phyloP scores from a whole-genome alignment of 2,888 invertebrate species.

The Plemyria rubiginata region DNA sequence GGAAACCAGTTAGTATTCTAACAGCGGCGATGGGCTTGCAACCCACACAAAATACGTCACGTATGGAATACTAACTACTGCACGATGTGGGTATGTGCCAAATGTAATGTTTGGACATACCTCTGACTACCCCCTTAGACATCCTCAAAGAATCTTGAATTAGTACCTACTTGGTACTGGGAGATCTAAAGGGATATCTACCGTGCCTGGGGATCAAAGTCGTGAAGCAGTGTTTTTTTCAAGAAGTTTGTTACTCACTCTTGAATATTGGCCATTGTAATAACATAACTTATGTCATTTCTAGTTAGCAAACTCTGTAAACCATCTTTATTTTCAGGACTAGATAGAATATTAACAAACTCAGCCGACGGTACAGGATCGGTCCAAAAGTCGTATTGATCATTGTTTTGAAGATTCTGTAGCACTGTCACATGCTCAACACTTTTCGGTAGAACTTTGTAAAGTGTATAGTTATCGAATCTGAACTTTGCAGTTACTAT shows the following conservation, averaged over 20 bases:
- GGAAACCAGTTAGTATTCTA: too few relatives aligned
- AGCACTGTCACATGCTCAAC: constrained; percentile 72
- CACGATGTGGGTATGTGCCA: too few relatives aligned
- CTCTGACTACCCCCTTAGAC: too few relatives aligned
- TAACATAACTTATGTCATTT: constrained; percentile 61
- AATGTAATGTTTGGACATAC: too few relatives aligned
- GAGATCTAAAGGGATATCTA: too few relatives aligned
- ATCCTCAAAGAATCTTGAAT: too few relatives aligned
- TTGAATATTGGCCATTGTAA: constrained; percentile 74
- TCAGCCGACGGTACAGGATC: constrained; percentile 53
- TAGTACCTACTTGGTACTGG: too few relatives aligned
- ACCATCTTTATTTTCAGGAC: constrained; percentile 56
- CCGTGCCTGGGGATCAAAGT: too few relatives aligned
- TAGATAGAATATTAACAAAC: constrained; percentile 66
- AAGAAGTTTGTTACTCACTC: constrained; percentile 62
- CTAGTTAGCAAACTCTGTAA: constrained; percentile 57
- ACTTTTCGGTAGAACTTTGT: constrained; percentile 75
- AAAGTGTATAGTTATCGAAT: constrained; percentile 71
- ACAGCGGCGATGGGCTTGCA: too few relatives aligned
- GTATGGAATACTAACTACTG: too few relatives aligned
- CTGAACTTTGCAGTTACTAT: constrained; percentile 51
- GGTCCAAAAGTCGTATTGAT: constrained; percentile 68
- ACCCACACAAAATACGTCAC: too few relatives aligned
- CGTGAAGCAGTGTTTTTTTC: too few relatives aligned
- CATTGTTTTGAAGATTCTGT: constrained; percentile 66